phyloP scores from a whole-genome alignment of 2,113 vertebrate species.

The Lipophrys pholis region DNA sequence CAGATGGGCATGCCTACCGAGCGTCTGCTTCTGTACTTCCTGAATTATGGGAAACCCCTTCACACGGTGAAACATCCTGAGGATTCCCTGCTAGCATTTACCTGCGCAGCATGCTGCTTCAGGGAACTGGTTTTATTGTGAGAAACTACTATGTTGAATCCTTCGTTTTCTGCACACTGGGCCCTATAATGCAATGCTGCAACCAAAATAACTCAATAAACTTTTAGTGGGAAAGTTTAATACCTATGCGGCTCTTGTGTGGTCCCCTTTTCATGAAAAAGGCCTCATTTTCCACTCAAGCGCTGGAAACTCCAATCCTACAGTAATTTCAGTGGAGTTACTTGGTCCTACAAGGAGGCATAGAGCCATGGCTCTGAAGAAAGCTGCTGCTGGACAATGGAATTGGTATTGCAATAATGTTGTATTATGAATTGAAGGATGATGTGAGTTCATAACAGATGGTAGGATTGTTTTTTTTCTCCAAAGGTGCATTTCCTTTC shows the following conservation, averaged over 20 bases:
- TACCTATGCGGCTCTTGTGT: slow-evolving; percentile 81
- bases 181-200: slow-evolving; percentile 73
- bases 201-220: slow-evolving; percentile 87
- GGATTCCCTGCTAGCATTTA: slow-evolving; percentile 75
- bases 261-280: slow-evolving; percentile 84
- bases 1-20: slow-evolving; percentile 15
- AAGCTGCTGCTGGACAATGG: slow-evolving; percentile 31
- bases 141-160: slow-evolving; percentile 61
- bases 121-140: slow-evolving; percentile 71
- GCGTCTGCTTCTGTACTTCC: slow-evolving; percentile 51
- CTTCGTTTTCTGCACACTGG: slow-evolving; percentile 83
- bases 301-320: slow-evolving; percentile 77
- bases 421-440: not conserved
- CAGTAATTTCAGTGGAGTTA: slow-evolving; percentile 60
- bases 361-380: slow-evolving; percentile 35
- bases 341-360: slow-evolving; percentile 33
- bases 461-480: not conserved
- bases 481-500: too few species aligned
- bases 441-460: not conserved
- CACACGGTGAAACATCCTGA: slow-evolving; percentile 61
- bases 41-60: slow-evolving; percentile 74
- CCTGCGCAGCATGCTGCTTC: slow-evolving; percentile 69
- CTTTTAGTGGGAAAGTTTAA: slow-evolving; percentile 85
- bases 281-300: slow-evolving; percentile 82
- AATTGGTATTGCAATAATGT: not conserved